Evolutionary conservation across 2,113 vertebrate species (phyloP).

Genomic region (Caracal caracal): DNA sequence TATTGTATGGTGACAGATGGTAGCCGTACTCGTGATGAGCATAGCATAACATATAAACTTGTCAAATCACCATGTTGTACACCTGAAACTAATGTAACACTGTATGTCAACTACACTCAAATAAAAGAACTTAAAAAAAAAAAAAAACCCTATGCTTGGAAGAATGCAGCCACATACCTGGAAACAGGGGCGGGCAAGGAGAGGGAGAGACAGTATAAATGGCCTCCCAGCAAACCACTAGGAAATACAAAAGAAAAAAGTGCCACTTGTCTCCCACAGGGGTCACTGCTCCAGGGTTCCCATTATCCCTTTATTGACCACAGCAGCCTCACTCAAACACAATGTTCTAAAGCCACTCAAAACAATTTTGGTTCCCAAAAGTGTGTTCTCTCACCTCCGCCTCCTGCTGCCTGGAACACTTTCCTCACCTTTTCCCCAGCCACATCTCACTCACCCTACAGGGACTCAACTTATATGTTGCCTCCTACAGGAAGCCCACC

Average conservation of each 20-base stretch:
- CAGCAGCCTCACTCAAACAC: neutral
- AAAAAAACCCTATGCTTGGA: neutral
- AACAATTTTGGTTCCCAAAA: neutral
- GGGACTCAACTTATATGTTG: neutral
- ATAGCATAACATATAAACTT: neutral
- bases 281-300: neutral
- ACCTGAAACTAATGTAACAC: neutral
- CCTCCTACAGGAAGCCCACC: neutral
- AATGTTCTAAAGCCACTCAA: neutral
- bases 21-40: neutral
- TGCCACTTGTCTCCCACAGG: neutral
- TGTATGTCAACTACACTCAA: neutral
- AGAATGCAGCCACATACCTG: neutral
- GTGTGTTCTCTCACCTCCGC: neutral
- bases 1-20: neutral
- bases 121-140: neutral
- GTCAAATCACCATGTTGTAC: neutral
- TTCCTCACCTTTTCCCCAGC: neutral
- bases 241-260: neutral
- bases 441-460: neutral
- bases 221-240: neutral
- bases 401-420: neutral
- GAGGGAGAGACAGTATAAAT: neutral
- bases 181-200: neutral
- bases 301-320: too few species aligned